Evolutionary conservation across 2,888 invertebrate genomes (phyloP), one percentile per base, ranked within the genome.

Genomic region (Nebria salina): DNA sequence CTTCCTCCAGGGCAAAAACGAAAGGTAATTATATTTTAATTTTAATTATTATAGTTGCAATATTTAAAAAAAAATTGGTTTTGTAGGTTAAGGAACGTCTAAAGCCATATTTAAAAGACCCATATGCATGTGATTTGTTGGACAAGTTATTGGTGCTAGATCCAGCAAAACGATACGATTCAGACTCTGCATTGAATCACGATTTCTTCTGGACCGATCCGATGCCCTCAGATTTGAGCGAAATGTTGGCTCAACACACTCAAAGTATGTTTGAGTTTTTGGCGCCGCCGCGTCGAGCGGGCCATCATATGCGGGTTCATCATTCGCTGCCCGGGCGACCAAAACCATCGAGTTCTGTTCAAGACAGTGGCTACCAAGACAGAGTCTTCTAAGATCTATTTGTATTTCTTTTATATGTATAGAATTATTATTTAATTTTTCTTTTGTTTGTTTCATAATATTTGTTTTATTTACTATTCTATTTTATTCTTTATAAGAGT

Each of bases 151-250:
- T 99, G 72, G 95, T 96, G 8, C 89, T 99, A 75, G 98, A 99
- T 89, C 99, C 99, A 0, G 92, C 94, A 0, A 97, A 97, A 88
- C 90, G 97, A 82, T 92, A 92, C 80, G 97, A 98, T 87, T 95
- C 97, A 0, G 98, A 99, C 87, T 95, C 95, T 0, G 98, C 98
- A 0, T 88, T 99, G 1, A 97, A 98, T 90, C 98, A 99, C 87
- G 97, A 98, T 87, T 99, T 99, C 90, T 99, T 99, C 90, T 99
- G 98, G 97, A 96, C 95, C 5, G 97, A 98, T 88, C 99, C 99
- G 0, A 95, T 97, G 95, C 98, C 98, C 0, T 94, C 95, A 86
- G 97, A 97, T 87, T 90, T 97, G 64, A 95, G 93, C 77, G 95
- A 95, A 90, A 98, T 98, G 97, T 89, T 98, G 83, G 96, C 96